Conservation (phyloP, 2,888 invertebrate genomes). For the Amphipyra berbera region DNA sequence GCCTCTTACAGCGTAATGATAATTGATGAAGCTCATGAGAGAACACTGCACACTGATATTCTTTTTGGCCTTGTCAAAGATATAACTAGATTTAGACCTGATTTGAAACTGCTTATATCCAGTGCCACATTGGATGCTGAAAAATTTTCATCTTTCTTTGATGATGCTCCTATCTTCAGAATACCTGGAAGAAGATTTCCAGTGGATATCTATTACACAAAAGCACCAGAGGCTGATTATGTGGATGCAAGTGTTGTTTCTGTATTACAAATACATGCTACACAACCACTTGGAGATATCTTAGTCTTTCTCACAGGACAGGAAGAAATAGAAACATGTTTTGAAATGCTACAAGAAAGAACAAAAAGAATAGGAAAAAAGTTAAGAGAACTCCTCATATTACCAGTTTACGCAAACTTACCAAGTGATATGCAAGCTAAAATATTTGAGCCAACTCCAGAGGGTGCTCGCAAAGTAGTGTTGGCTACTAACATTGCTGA, state of each 20-base stretch:
- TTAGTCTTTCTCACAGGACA: conserved; percentile 98
- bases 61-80: conserved; percentile 99
- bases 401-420: conserved; percentile 99
- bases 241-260: conserved; percentile 99
- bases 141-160: conserved; percentile 99
- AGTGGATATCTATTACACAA: conserved; percentile 99
- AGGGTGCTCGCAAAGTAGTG: conserved; percentile 98
- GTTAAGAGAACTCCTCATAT: conserved; percentile 96
- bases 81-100: conserved; percentile 97
- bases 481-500: conserved; percentile 99
- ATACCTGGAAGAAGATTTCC: conserved; percentile 99
- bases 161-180: conserved; percentile 99
- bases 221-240: conserved; percentile 99
- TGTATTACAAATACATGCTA: conserved; percentile 99
- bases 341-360: conserved; percentile 96
- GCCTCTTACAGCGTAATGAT: conserved; percentile 99
- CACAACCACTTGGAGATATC: conserved; percentile 98
- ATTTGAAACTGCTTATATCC: conserved; percentile 98
- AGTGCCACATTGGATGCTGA: conserved; percentile 99
- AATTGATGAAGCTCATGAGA: conserved; percentile 99
- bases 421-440: conserved; percentile 99
- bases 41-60: conserved; percentile 99
- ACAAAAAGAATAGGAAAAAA: conserved; percentile 97
- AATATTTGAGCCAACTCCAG: conserved; percentile 99
- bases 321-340: conserved; percentile 97